Percentiles rank a stretch among this genome's conserved stretches.
phyloP scores from a whole-genome alignment of 2,797 vertebrate species.

The Urophycis tenuis region DNA sequence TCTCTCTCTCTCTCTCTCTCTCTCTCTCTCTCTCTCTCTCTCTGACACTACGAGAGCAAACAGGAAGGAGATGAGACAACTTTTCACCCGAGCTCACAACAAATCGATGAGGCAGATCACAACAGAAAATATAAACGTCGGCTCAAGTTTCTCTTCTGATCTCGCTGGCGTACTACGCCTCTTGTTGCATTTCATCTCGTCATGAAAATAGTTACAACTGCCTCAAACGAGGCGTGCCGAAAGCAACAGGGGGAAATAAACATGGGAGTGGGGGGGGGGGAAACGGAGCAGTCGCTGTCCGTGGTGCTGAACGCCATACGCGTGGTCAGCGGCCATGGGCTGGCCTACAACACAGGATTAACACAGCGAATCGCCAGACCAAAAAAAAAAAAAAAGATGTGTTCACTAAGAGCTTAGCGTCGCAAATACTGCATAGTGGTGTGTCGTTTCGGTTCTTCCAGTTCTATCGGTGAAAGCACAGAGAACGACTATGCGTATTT shows the following conservation, averaged over 20 bases:
- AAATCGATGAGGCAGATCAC: conserved; percentile 47
- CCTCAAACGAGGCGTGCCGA: not conserved
- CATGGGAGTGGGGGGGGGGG: not conserved
- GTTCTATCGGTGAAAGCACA: not conserved
- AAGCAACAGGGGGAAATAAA: not conserved
- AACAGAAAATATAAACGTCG: not conserved
- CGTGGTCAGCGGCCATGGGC: conserved; percentile 24
- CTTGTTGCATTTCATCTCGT: not conserved
- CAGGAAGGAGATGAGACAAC: conserved; percentile 26
- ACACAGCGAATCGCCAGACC: conserved; percentile 11
- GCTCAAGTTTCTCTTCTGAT: not conserved
- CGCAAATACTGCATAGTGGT: not conserved
- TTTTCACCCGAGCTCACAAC: conserved; percentile 51
- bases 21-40: no score
- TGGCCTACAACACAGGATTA: conserved; percentile 49
- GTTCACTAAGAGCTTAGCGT: conserved; percentile 1
- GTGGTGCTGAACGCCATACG: conserved; percentile 65
- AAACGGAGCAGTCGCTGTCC: conserved; percentile 65
- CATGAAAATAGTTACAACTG: not conserved
- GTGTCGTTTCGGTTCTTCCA: not conserved
- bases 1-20: no score
- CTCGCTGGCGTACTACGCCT: not conserved
- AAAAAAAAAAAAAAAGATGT: no score
- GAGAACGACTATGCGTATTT: not conserved
- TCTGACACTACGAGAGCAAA: conserved; percentile 11